Evolutionary conservation across 1,140 invertebrate genomes (phyloP).

Genomic region (Drosophila carrolli): DNA sequence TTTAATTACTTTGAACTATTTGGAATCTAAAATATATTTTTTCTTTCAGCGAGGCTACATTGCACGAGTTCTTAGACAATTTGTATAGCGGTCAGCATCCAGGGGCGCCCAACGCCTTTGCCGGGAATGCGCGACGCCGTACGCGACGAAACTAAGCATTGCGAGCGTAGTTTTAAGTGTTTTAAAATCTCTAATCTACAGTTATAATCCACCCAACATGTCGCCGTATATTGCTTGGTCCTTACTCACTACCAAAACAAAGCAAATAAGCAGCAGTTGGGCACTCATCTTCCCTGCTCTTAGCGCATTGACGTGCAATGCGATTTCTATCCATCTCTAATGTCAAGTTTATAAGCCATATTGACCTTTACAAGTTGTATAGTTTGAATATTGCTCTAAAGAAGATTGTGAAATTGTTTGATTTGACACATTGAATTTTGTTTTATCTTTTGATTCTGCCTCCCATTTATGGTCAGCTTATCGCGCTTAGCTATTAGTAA

Average conservation of each 20-base stretch:
- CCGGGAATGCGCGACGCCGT: conserved; percentile 67
- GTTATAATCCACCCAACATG: conserved; percentile 38
- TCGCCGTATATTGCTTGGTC: conserved; percentile 23
- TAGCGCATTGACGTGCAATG: neutral
- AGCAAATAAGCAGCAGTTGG: neutral
- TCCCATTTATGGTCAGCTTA: conserved; percentile 58
- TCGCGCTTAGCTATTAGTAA: conserved; percentile 68
- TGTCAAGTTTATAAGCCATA: conserved; percentile 21
- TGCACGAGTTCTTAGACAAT: conserved; percentile 83
- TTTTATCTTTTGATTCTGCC: conserved; percentile 62
- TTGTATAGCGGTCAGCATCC: conserved; percentile 84
- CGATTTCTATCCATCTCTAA: neutral
- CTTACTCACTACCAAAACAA: conserved; percentile 32
- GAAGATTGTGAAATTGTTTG: conserved; percentile 35
- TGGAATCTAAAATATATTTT: too few relatives aligned
- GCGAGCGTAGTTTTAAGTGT: conserved; percentile 58
- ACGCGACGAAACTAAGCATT: conserved; percentile 72
- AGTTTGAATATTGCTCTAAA: conserved; percentile 33
- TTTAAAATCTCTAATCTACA: conserved; percentile 76
- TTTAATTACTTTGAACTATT: neutral
- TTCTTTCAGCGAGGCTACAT: conserved; percentile 69
- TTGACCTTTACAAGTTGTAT: conserved; percentile 18
- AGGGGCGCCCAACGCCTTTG: conserved; percentile 63
- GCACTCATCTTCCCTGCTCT: conserved; percentile 11
- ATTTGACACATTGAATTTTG: conserved; percentile 50